phyloP scores from a whole-genome alignment of 2,888 invertebrate genomes.

The Folsomia candida region DNA sequence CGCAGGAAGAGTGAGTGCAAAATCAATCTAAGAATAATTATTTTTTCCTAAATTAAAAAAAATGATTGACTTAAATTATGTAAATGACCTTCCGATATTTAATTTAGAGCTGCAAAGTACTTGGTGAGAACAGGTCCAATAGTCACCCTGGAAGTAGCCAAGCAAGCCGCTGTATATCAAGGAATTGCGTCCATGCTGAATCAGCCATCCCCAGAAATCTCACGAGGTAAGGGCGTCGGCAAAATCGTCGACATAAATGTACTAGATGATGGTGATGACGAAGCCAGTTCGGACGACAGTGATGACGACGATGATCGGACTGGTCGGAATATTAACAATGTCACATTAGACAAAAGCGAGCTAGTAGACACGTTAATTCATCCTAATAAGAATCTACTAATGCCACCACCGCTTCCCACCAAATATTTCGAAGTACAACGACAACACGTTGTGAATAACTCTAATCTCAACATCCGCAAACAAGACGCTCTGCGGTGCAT shows the following conservation, averaged over 20 bases:
- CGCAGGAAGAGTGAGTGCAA: slow-evolving; percentile 64
- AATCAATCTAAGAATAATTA: neutral
- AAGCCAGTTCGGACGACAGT: slow-evolving; percentile 18
- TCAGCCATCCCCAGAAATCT: slow-evolving; percentile 81
- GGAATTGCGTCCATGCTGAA: slow-evolving; percentile 84
- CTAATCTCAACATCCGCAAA: neutral
- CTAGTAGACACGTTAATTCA: neutral
- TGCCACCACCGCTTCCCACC: slow-evolving; percentile 19
- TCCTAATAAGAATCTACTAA: slow-evolving; percentile 22
- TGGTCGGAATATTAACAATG: slow-evolving; percentile 1
- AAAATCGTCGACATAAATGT: slow-evolving; percentile 24
- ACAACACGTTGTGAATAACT: slow-evolving; percentile 14
- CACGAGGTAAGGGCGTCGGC: slow-evolving; percentile 62
- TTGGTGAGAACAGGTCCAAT: slow-evolving; percentile 90
- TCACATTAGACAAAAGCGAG: neutral
- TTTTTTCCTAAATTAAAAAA: neutral
- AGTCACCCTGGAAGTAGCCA: slow-evolving; percentile 92
- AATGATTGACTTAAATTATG: slow-evolving; percentile 4
- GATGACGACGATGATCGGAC: neutral
- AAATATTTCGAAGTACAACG: slow-evolving; percentile 18
- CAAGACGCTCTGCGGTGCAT: slow-evolving; percentile 13
- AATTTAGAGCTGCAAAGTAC: slow-evolving; percentile 83
- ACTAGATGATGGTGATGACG: slow-evolving; percentile 30
- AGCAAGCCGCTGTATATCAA: slow-evolving; percentile 95
- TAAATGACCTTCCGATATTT: slow-evolving; percentile 8